These are phyloP conservation scores for Mayetiola destructor DNA, from an alignment of 2,888 invertebrate genomes.

Conservation along the genomic window DNA sequence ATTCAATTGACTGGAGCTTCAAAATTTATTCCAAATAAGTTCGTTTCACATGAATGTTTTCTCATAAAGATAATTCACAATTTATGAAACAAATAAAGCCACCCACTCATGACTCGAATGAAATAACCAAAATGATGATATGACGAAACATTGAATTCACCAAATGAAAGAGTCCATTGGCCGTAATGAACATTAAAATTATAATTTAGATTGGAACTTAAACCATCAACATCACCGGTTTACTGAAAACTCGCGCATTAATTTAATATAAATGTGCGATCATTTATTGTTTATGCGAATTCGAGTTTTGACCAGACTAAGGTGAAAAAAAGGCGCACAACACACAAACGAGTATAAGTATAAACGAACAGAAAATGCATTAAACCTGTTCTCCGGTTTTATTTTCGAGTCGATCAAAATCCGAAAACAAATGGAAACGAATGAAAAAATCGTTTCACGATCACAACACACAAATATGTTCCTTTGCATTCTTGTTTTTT, in stretches of 20 bases:
- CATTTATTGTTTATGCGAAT: slow-evolving; percentile 12
- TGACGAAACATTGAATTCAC: background rate
- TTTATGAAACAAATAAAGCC: background rate
- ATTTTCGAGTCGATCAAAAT: background rate
- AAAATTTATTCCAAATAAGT: background rate
- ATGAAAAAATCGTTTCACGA: background rate
- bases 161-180: background rate
- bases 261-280: slow-evolving; percentile 12
- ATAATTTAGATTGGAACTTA: slow-evolving; percentile 11
- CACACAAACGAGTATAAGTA: background rate
- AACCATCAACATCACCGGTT: slow-evolving; percentile 1
- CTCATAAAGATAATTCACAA: background rate
- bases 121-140: background rate
- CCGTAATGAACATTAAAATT: slow-evolving; percentile 9
- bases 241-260: slow-evolving; percentile 11
- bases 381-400: slow-evolving; percentile 6
- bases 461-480: background rate
- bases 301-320: too few relatives aligned
- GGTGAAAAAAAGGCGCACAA: slow-evolving; percentile 9
- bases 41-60: too few relatives aligned
- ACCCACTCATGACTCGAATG: background rate
- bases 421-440: background rate
- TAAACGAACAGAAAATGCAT: background rate
- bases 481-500: too few relatives aligned
- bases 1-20: background rate